These are phyloP conservation scores for Drosophila lutescens DNA, from an alignment of 2,888 invertebrate genomes.

Conservation along the genomic window DNA sequence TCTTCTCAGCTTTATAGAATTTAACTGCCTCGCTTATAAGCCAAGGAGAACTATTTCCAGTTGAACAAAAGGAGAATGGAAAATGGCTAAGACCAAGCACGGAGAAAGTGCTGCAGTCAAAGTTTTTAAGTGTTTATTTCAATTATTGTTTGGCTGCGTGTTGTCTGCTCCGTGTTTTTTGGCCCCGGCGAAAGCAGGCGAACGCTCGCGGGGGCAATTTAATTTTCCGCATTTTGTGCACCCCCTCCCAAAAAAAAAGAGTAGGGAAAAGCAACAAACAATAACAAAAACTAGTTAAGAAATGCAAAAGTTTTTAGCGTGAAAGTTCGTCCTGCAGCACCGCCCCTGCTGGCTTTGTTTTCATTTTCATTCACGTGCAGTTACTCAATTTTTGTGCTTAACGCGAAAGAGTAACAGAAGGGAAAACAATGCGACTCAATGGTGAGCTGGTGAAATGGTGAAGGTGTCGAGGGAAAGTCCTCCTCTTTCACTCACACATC, in stretches of 20 bases:
- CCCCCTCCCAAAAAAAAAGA: neutral
- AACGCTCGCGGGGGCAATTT: constrained; percentile 66
- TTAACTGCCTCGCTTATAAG: constrained; percentile 64
- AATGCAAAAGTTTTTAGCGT: constrained; percentile 80
- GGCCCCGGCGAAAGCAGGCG: constrained; percentile 12
- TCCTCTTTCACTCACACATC: constrained; percentile 46
- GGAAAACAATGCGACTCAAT: constrained; percentile 73
- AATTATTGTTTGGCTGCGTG: constrained; percentile 72
- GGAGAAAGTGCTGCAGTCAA: constrained; percentile 58
- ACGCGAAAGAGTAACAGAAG: constrained; percentile 43
- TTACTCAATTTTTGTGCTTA: constrained; percentile 74
- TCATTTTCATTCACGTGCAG: constrained; percentile 79
- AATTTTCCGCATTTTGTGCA: constrained; percentile 76
- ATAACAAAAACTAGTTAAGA: constrained; percentile 81
- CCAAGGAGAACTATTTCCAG: constrained; percentile 64
- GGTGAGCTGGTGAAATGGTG: constrained; percentile 8
- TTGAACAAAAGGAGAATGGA: constrained; percentile 21
- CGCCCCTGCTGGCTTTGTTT: constrained; percentile 61
- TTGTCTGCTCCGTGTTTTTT: constrained; percentile 41
- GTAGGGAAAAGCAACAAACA: constrained; percentile 51
- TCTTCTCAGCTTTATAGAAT: constrained; percentile 65
- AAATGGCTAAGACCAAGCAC: constrained; percentile 16
- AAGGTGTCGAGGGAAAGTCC: neutral
- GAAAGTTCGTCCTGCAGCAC: constrained; percentile 59
- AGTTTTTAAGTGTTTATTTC: constrained; percentile 80